A percentile compares a stretch with the other conserved stretches of the same genome.
These are phyloP conservation scores for Ciconia boyciana DNA, from an alignment of 2,113 vertebrate species.

Conservation along the genomic window DNA sequence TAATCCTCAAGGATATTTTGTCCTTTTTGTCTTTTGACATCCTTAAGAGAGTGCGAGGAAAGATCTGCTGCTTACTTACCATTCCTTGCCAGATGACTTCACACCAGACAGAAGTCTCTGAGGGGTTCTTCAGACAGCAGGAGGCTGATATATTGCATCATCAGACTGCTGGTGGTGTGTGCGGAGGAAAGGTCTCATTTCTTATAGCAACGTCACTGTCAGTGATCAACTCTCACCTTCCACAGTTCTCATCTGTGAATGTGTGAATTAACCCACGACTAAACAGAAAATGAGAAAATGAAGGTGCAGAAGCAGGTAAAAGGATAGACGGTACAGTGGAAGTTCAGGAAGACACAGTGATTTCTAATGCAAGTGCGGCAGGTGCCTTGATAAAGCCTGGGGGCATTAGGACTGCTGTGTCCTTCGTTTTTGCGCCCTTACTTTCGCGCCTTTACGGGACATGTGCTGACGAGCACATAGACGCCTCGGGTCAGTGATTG, in stretches of 20 bases:
- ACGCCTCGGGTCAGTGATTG: no score
- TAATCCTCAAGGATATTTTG: not conserved
- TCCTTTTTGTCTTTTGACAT: not conserved
- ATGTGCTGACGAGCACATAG: no score
- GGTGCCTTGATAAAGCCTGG: no score
- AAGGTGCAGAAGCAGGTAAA: not conserved
- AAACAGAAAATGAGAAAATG: not conserved
- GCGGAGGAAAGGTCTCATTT: not conserved
- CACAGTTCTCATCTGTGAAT: not conserved
- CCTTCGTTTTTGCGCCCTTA: no score
- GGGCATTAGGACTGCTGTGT: no score
- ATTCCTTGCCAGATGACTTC: not conserved
- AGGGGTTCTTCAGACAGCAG: not conserved
- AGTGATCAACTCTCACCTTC: not conserved
- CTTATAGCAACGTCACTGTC: not conserved
- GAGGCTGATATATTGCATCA: not conserved
- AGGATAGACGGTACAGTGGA: not conserved
- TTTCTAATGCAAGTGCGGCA: not conserved
- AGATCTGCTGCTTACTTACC: not conserved
- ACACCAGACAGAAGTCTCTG: not conserved
- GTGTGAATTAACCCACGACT: not conserved
- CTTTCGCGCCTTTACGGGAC: no score
- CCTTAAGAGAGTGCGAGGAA: not conserved
- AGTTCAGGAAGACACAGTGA: not conserved
- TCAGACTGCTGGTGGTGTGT: not conserved